Evolutionary conservation across 2,888 invertebrate genomes (phyloP).

Genomic region (Erebia palarica): DNA sequence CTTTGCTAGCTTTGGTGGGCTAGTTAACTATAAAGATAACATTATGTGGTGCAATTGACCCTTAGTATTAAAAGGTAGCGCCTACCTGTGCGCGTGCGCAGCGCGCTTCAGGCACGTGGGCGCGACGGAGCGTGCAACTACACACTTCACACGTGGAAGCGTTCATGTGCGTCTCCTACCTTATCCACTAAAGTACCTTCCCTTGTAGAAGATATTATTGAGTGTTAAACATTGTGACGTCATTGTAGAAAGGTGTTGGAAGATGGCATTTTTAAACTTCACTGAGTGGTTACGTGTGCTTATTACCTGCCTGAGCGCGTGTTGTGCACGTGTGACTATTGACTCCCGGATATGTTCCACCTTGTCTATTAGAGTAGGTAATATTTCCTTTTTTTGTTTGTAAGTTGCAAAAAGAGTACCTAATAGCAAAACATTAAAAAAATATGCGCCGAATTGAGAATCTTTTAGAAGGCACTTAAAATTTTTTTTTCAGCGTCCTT

Average conservation of each 20-base stretch:
- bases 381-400: not conserved
- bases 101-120: slow-evolving; percentile 58
- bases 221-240: slow-evolving; percentile 1
- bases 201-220: slow-evolving; percentile 45
- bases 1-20: no score
- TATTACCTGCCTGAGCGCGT: slow-evolving; percentile 4
- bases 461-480: no score
- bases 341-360: not conserved
- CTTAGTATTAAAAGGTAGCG: slow-evolving; percentile 9
- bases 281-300: not conserved
- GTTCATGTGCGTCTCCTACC: slow-evolving; percentile 52
- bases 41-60: not conserved
- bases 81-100: slow-evolving; percentile 55
- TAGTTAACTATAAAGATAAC: no score
- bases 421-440: no score
- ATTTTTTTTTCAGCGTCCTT: no score
- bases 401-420: not conserved
- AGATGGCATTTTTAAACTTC: not conserved
- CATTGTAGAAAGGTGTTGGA: not conserved
- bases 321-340: slow-evolving; percentile 9
- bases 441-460: no score
- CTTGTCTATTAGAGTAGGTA: not conserved
- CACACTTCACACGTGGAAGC: slow-evolving; percentile 59
- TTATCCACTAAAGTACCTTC: slow-evolving; percentile 48
- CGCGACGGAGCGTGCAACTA: slow-evolving; percentile 52